These are phyloP conservation scores for Styela clava DNA, from an alignment of 23 tunicate genomes.

Conservation along the genomic window DNA sequence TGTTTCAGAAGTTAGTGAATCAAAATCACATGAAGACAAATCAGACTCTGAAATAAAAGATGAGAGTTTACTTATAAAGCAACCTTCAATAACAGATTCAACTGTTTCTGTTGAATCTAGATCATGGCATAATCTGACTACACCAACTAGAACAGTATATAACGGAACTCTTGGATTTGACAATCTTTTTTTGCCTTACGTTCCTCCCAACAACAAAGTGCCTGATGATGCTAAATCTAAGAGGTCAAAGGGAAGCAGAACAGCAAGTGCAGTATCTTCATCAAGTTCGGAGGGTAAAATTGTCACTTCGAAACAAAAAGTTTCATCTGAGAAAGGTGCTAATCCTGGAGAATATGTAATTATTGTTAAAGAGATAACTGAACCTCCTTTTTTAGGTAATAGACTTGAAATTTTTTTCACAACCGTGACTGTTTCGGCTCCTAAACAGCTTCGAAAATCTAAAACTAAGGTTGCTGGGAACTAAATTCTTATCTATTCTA, in stretches of 20 bases:
- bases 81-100: constrained; percentile 10
- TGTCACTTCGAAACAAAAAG: neutral
- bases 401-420: constrained; percentile 55
- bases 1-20: neutral
- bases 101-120: constrained; percentile 32
- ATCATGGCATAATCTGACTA: neutral
- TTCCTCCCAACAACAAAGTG: constrained; percentile 42
- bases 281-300: constrained; percentile 37
- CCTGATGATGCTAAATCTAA: constrained; percentile 12
- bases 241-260: constrained; percentile 63
- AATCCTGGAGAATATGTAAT: constrained; percentile 53
- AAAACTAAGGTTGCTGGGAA: neutral
- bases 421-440: constrained; percentile 34
- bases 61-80: constrained; percentile 6
- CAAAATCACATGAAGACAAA: neutral
- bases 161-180: constrained; percentile 56
- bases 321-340: constrained; percentile 37
- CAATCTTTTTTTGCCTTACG: constrained; percentile 57
- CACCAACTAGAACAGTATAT: neutral
- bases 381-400: constrained; percentile 44
- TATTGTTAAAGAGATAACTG: constrained; percentile 62
- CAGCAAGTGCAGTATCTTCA: constrained; percentile 72
- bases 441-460: constrained; percentile 27
- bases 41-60: neutral
- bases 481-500: too few relatives aligned